phyloP scores from a whole-genome alignment of 2,797 vertebrate genomes.

The Hippopotamyrus pictus region DNA sequence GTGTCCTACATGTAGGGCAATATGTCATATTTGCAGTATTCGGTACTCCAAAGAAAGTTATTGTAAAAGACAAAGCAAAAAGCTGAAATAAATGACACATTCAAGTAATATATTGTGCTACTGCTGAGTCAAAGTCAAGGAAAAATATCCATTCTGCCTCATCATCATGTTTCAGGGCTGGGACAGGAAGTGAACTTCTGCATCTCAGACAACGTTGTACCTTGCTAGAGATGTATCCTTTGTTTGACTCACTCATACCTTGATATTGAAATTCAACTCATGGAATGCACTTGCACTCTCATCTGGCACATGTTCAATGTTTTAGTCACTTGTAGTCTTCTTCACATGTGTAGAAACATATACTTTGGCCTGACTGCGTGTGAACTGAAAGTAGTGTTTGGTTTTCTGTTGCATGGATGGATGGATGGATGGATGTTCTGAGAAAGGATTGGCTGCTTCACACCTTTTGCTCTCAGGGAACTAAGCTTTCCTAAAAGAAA shows the following conservation, averaged over 20 bases:
- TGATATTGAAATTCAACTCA: background rate
- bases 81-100: background rate
- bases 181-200: background rate
- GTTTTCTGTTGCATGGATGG: background rate
- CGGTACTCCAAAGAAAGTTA: background rate
- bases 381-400: background rate
- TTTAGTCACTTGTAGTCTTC: background rate
- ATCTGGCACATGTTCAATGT: background rate
- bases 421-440: background rate
- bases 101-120: background rate
- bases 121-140: background rate
- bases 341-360: background rate
- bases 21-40: background rate
- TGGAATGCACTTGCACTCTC: background rate
- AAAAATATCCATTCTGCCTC: background rate
- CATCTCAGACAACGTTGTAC: background rate
- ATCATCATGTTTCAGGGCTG: background rate
- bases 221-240: background rate
- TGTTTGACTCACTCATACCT: background rate
- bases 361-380: background rate
- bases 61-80: background rate
- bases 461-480: background rate
- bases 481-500: background rate
- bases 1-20: background rate
- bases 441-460: background rate